Conservation (phyloP, 2,113 vertebrate species). For the Odontophorus gujanensis region DNA sequence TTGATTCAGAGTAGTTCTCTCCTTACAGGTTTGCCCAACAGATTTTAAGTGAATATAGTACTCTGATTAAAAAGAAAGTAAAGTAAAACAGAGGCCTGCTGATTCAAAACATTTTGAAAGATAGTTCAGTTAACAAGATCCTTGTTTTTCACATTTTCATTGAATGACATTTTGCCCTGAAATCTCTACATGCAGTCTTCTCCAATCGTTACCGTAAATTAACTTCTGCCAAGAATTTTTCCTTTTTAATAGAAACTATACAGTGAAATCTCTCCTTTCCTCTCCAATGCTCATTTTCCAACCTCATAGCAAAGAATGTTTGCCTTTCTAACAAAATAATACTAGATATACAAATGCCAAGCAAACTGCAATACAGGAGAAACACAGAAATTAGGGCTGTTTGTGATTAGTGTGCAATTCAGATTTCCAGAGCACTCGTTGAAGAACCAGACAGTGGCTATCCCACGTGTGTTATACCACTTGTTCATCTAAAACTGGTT, state of each 20-base stretch:
- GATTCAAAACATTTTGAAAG: neutral
- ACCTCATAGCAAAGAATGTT: fast-evolving
- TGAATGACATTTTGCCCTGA: neutral
- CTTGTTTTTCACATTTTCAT: neutral
- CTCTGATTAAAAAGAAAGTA: neutral
- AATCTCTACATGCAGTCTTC: neutral
- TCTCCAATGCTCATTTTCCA: neutral
- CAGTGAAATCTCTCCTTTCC: neutral
- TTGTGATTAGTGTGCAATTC: neutral
- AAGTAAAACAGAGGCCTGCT: neutral
- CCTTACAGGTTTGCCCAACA: neutral
- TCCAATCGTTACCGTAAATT: neutral
- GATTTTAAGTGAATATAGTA: neutral
- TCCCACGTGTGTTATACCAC: neutral
- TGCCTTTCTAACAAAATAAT: neutral
- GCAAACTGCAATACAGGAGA: neutral
- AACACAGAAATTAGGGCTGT: fast-evolving
- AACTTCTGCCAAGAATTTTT: neutral
- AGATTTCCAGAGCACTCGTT: neutral
- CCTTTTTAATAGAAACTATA: neutral
- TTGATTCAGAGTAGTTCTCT: neutral
- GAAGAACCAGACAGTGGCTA: neutral
- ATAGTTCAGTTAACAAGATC: neutral
- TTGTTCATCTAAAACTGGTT: neutral
- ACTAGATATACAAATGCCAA: neutral